phyloP scores from a whole-genome alignment of 2,797 vertebrate genomes.

The Pseudomugil tenellus region DNA sequence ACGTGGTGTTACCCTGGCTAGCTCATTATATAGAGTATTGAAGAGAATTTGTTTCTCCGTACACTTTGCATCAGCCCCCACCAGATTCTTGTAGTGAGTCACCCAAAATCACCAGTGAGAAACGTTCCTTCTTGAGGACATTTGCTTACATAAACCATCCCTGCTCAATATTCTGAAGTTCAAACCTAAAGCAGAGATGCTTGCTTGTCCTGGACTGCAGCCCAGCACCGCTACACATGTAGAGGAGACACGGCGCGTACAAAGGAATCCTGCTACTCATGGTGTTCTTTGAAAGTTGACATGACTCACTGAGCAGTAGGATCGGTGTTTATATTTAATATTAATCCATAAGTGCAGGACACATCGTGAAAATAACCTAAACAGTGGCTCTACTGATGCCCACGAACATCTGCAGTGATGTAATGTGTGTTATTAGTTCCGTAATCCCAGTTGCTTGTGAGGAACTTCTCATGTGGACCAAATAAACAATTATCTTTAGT shows the following conservation, averaged over 20 bases:
- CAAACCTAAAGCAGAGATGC: background rate
- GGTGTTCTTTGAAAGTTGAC: background rate
- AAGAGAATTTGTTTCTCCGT: too few relatives aligned
- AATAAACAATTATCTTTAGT: background rate
- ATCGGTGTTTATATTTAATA: background rate
- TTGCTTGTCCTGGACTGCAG: background rate
- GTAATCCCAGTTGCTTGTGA: background rate
- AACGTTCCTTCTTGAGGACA: background rate
- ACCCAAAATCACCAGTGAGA: too few relatives aligned
- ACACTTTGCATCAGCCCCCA: too few relatives aligned
- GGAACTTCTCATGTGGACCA: background rate
- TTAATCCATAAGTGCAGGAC: background rate
- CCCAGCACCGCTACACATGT: background rate
- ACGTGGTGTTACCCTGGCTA: background rate
- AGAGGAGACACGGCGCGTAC: constrained; percentile 9
- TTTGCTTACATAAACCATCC: background rate
- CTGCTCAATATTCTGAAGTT: background rate
- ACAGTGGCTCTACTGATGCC: too few relatives aligned
- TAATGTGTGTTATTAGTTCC: background rate
- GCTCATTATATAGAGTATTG: too few relatives aligned
- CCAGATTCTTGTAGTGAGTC: too few relatives aligned
- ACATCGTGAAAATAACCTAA: too few relatives aligned
- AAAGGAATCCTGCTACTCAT: constrained; percentile 7
- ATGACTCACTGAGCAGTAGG: background rate
- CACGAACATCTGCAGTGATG: too few relatives aligned